Evolutionary conservation across 2,113 vertebrate genomes (phyloP), one percentile per base, ranked within the genome.

Genomic region (crab-eating macaque (Macaca fascicularis)): DNA sequence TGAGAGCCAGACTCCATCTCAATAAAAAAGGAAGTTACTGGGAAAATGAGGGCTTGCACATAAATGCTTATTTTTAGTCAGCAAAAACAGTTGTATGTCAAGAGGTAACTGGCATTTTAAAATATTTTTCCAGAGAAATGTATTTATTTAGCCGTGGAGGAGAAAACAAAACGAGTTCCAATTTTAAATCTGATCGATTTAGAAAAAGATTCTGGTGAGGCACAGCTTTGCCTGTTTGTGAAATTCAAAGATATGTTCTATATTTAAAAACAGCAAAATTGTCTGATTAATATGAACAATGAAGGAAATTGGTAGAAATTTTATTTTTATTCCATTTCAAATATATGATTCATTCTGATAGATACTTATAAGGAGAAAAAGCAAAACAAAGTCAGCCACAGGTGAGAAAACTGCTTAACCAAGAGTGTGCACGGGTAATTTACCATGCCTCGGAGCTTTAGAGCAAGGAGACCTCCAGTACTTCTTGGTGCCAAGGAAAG

Each of bases 401-500:
- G 43, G 17, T 11, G 40, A 25, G 64, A 7, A 10, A 3, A 20
- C 80, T 1, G 4, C 3, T 23, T 43, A 13, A 4, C 2, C 2
- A 1, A 2, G 57, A 23, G 11, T 22, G 0, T 35, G 8, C 5
- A 2, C 0, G 38, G 17, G n/a, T 3, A 0, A 0, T 3, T 6
- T 0, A 1, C 67, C 2, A 0, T 1, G 10, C 22, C 3, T 0
- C 0, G 59, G 17, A 1, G 25, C 32, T 3, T 0, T 4, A 0
- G 38, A 0, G 38, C 67, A 2, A 3, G 87, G 69, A 8, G 32
- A 17, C 2, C n/a, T 6, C 27, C 2, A 30, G 5, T 8, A 6
- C 3, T 32, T 19, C 38, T 22, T 48, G 2, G 0, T 38, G 11
- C 7, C 6, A 35, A 80, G 55, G 30, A 11, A 12, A 9, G 59